These are phyloP conservation scores for Tenthredo mesomela DNA, from an alignment of 2,888 invertebrate genomes.

Conservation along the genomic window DNA sequence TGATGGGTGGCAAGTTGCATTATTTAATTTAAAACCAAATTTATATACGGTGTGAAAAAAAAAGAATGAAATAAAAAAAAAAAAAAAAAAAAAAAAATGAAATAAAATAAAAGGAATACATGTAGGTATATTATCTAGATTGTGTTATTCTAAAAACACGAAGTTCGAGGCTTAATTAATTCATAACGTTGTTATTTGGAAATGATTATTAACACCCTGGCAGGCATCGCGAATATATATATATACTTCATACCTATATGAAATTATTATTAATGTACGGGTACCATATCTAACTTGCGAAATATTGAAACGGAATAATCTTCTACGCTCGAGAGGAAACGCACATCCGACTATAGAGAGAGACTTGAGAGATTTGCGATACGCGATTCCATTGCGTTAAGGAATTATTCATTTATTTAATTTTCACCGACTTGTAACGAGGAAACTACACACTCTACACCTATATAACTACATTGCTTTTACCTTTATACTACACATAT, in stretches of 20 bases:
- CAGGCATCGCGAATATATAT: not conserved
- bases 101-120: not conserved
- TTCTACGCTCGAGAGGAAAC: slow-evolving; percentile 42
- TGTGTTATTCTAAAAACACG: not conserved
- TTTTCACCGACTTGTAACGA: slow-evolving; percentile 40
- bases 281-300: slow-evolving; percentile 8
- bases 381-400: slow-evolving; percentile 13
- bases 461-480: no score
- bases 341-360: slow-evolving; percentile 27
- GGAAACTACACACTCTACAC: not conserved
- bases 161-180: not conserved
- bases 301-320: slow-evolving; percentile 32
- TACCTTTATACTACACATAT: no score
- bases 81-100: not conserved
- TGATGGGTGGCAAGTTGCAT: not conserved
- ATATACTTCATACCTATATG: not conserved
- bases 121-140: not conserved
- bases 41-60: not conserved
- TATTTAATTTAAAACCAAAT: not conserved
- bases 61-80: not conserved
- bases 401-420: slow-evolving; percentile 32
- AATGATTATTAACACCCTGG: not conserved
- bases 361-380: slow-evolving; percentile 10
- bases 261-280: not conserved
- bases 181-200: not conserved